Evolutionary conservation across 2,113 vertebrate species (phyloP).

Genomic region (Poecile atricapillus): DNA sequence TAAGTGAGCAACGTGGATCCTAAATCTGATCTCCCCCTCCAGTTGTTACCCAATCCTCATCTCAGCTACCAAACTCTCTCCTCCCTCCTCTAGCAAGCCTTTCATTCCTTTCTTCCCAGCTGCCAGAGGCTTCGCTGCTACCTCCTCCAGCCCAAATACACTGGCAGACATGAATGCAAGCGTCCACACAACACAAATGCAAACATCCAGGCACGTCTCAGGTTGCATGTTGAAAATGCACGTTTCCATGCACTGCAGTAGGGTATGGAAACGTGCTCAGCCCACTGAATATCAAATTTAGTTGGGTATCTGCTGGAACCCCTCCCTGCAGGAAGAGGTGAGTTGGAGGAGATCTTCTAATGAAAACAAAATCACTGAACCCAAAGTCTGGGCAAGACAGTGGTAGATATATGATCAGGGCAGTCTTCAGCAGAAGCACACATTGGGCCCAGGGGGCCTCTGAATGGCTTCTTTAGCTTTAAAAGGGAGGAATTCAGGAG

Average conservation of each 20-base stretch:
- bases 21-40: constrained; percentile 44
- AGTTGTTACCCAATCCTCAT: constrained; percentile 33
- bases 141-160: constrained; percentile 6
- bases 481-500: constrained; percentile 30
- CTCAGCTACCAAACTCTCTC: neutral
- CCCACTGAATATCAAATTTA: neutral
- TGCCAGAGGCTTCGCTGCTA: neutral
- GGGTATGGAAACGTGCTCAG: neutral
- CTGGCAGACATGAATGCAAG: neutral
- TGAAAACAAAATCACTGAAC: neutral
- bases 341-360: neutral
- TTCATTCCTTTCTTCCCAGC: constrained; percentile 48
- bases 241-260: neutral
- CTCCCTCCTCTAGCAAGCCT: constrained; percentile 18
- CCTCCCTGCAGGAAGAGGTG: neutral
- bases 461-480: neutral
- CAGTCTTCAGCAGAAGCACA: neutral
- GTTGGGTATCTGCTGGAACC: neutral
- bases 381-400: neutral
- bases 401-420: neutral
- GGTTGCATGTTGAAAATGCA: neutral
- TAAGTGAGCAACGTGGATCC: constrained; percentile 39
- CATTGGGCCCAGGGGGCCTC: neutral
- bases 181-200: neutral
- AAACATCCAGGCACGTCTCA: neutral